Percentiles rank a stretch among this genome's conserved stretches.
Conservation (phyloP, 2,113 vertebrate genomes). For the Orientallactaga bullata region DNA sequence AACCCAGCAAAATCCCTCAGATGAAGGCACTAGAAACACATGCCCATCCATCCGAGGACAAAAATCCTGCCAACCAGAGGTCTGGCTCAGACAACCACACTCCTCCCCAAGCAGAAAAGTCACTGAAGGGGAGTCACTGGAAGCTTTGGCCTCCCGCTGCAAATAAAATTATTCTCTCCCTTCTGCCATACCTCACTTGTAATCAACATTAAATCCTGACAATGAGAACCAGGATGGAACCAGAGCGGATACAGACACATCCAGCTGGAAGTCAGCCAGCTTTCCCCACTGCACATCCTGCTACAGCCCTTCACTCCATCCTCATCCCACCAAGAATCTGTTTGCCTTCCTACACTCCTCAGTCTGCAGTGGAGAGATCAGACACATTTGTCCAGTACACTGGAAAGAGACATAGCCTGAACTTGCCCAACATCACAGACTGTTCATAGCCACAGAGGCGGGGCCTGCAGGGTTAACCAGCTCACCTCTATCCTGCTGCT, state of each 20-base stretch:
- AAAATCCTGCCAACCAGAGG: not conserved
- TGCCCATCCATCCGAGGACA: not conserved
- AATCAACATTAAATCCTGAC: not conserved
- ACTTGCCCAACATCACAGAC: rapidly evolving
- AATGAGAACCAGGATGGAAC: not conserved
- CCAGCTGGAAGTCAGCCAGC: not conserved
- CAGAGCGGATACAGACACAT: rapidly evolving
- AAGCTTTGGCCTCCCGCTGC: conserved; percentile 20
- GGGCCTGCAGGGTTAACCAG: rapidly evolving
- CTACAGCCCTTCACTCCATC: not conserved
- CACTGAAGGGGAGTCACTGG: not conserved
- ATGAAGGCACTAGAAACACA: not conserved
- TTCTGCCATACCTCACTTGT: not conserved
- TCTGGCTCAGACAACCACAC: not conserved
- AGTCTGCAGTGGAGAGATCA: not conserved
- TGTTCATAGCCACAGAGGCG: rapidly evolving
- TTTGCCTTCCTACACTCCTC: not conserved
- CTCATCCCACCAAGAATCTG: not conserved
- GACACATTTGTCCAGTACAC: too few species aligned
- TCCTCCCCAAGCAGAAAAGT: not conserved
- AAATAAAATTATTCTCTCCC: conserved; percentile 41
- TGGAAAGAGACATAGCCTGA: not conserved
- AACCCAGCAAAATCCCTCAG: not conserved
- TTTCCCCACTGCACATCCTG: rapidly evolving
- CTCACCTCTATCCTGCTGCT: rapidly evolving